Evolutionary conservation across 2,888 invertebrate species (phyloP).

Genomic region (Cantharis rufa): DNA sequence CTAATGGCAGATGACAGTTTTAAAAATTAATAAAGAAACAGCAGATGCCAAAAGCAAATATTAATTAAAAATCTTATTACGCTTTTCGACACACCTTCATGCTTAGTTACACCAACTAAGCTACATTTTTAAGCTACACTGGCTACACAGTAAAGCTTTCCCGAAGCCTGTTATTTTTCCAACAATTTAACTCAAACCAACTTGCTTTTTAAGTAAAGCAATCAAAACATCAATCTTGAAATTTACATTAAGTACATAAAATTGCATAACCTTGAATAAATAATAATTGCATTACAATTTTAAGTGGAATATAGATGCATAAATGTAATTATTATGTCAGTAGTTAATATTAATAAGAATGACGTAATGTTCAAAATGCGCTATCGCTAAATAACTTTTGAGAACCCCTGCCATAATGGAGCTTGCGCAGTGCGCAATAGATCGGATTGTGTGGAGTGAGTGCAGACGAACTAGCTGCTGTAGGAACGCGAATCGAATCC

Average conservation of each 20-base stretch:
- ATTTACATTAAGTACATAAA: neutral
- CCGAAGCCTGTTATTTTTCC: neutral
- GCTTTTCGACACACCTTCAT: too few relatives aligned
- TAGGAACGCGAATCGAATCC: constrained; percentile 48
- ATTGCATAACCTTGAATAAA: neutral
- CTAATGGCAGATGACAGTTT: too few relatives aligned
- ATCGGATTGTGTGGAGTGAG: constrained; percentile 33
- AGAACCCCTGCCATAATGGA: neutral
- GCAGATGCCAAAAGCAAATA: too few relatives aligned
- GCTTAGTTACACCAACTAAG: too few relatives aligned
- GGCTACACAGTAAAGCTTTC: neutral
- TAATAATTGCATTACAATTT: neutral
- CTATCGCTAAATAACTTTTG: neutral
- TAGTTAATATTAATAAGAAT: constrained; percentile 5
- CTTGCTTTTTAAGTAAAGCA: neutral
- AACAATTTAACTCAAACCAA: neutral
- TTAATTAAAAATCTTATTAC: too few relatives aligned
- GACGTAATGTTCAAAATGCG: neutral
- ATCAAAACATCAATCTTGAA: neutral
- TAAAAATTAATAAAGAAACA: too few relatives aligned
- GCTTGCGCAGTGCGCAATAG: constrained; percentile 31
- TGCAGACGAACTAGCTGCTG: constrained; percentile 45
- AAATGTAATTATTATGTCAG: neutral
- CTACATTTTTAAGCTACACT: too few relatives aligned
- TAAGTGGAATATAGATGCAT: neutral